Percentiles rank a stretch among this genome's conserved stretches.
Conservation (phyloP, 2,888 invertebrate species). For the Kuschelorhynchus macadamiae region DNA sequence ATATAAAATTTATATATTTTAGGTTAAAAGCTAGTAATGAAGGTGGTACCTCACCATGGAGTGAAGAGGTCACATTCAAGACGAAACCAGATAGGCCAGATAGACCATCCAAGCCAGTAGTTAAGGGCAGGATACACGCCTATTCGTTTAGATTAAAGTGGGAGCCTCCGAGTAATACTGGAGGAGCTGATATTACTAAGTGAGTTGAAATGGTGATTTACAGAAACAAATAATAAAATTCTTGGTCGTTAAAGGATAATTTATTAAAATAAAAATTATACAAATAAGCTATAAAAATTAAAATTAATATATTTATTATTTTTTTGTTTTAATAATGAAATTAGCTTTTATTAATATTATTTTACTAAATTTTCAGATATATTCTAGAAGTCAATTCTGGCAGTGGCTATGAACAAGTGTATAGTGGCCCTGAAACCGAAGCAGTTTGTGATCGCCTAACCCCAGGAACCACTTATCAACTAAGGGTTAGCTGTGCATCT, state of each 20-base stretch:
- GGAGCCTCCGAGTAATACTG: slow-evolving; percentile 84
- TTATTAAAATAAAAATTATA: too few species aligned
- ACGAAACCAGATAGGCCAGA: slow-evolving; percentile 86
- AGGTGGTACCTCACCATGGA: slow-evolving; percentile 88
- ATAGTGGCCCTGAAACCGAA: slow-evolving; percentile 83
- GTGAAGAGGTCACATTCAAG: slow-evolving; percentile 80
- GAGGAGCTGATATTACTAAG: slow-evolving; percentile 79
- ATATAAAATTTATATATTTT: too few species aligned
- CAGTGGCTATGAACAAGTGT: slow-evolving; percentile 80
- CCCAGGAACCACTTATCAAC: slow-evolving; percentile 83
- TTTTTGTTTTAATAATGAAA: too few species aligned
- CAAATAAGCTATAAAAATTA: too few species aligned
- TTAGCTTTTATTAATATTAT: too few species aligned
- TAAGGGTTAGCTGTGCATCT: slow-evolving; percentile 79
- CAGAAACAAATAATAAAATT: not conserved
- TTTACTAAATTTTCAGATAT: slow-evolving; percentile 71
- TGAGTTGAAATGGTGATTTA: slow-evolving; percentile 60
- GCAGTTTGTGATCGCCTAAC: slow-evolving; percentile 84
- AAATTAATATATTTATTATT: too few species aligned
- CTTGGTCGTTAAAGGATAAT: not conserved
- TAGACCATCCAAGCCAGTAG: slow-evolving; percentile 81
- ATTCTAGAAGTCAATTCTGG: slow-evolving; percentile 81
- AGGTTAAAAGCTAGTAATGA: slow-evolving; percentile 86
- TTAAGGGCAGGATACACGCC: slow-evolving; percentile 87
- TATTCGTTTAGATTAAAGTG: slow-evolving; percentile 86